Evolutionary conservation across 2,888 invertebrate genomes (phyloP).

Genomic region (Drosophila tanythrix): DNA sequence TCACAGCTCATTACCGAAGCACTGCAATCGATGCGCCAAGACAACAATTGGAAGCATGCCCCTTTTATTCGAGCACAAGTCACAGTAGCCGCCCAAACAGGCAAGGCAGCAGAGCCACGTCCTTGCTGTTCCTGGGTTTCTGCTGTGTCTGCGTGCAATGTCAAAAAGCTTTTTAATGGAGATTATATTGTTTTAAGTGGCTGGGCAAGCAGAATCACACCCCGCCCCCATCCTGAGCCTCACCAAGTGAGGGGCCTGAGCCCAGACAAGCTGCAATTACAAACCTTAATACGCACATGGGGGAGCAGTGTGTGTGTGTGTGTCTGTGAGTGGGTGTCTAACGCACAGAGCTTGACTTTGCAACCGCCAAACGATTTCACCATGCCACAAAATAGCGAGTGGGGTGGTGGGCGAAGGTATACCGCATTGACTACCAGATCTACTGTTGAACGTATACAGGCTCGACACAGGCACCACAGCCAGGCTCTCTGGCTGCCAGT

Average conservation of each 20-base stretch:
- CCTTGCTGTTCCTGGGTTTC: constrained; percentile 9
- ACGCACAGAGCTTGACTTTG: constrained; percentile 67
- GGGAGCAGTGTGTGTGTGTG: neutral
- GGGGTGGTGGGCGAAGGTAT: neutral
- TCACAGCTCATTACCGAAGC: constrained; percentile 54
- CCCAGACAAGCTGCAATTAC: constrained; percentile 80
- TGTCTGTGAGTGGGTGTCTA: constrained; percentile 1
- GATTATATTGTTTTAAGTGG: constrained; percentile 82
- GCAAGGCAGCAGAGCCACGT: neutral
- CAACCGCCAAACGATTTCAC: constrained; percentile 67
- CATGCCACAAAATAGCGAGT: constrained; percentile 45
- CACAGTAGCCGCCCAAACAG: neutral
- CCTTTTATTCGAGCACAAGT: neutral
- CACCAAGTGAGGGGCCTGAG: constrained; percentile 7
- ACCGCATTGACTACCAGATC: neutral
- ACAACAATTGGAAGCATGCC: constrained; percentile 35
- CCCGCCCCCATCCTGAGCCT: too few species aligned
- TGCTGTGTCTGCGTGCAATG: constrained; percentile 54
- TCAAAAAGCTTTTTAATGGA: constrained; percentile 81
- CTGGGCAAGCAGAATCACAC: constrained; percentile 32
- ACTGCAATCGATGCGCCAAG: constrained; percentile 71
- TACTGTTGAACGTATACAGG: neutral
- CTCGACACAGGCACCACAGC: neutral
- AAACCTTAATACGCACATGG: constrained; percentile 77
- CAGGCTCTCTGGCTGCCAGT: constrained; percentile 7